Conservation (phyloP, 2,113 vertebrate genomes). For the Alces alces region DNA sequence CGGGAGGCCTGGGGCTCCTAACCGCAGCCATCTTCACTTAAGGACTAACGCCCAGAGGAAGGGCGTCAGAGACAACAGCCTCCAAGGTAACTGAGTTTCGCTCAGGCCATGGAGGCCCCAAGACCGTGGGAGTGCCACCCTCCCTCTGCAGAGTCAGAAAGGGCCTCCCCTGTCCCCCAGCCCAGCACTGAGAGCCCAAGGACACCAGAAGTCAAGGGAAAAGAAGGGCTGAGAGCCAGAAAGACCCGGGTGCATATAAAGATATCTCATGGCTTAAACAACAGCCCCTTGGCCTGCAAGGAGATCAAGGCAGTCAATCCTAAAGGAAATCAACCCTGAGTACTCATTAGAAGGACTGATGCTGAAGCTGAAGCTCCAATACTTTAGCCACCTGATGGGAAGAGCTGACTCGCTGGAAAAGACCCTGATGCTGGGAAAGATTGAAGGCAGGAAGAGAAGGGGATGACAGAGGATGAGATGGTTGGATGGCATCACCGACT, state of each 20-base stretch:
- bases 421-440: not conserved
- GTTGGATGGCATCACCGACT: not conserved
- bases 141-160: not conserved
- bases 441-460: not conserved
- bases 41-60: not conserved
- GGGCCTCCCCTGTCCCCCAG: not conserved
- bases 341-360: not conserved
- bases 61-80: not conserved
- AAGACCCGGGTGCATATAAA: not conserved
- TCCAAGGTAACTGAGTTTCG: accelerated
- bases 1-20: not conserved
- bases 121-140: not conserved
- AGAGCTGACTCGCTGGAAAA: not conserved
- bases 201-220: accelerated
- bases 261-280: not conserved
- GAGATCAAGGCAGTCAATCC: not conserved
- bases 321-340: not conserved
- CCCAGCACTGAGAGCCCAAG: not conserved
- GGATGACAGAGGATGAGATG: not conserved
- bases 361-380: not conserved
- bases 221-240: no score
- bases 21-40: accelerated
- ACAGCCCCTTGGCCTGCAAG: not conserved
- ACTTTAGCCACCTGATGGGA: not conserved
- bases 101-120: not conserved